Conservation (phyloP, 2,113 vertebrate genomes). For the Phyllostomus discolor region DNA sequence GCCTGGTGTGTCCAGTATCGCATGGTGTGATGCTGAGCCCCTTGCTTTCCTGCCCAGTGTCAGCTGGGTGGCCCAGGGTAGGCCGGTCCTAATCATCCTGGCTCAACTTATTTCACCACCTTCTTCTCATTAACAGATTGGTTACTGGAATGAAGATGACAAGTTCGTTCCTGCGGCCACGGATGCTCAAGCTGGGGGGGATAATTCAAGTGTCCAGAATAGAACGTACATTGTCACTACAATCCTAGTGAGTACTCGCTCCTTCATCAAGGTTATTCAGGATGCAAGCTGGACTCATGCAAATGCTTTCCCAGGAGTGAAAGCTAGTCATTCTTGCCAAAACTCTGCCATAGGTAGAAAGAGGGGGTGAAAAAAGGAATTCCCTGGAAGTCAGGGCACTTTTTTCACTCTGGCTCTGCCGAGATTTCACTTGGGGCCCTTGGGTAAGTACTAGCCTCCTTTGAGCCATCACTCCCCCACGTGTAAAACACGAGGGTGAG, state of each 20-base stretch:
- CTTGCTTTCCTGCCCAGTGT: background rate
- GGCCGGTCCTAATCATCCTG: background rate
- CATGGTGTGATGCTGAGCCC: background rate
- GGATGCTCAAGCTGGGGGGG: conserved; percentile 87
- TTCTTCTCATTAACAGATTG: conserved; percentile 85
- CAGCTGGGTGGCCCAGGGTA: background rate
- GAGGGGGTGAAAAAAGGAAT: background rate
- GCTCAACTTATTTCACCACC: background rate
- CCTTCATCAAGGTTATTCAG: background rate
- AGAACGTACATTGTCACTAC: conserved; percentile 98
- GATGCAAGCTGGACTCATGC: background rate
- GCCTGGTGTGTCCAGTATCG: background rate
- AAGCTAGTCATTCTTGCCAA: background rate
- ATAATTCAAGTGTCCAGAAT: conserved; percentile 92
- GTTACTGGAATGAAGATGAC: conserved; percentile 98
- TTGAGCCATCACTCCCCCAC: background rate
- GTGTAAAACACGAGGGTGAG: background rate
- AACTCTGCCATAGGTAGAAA: background rate
- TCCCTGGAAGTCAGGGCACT: background rate
- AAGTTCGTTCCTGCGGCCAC: conserved; percentile 91
- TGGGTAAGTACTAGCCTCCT: background rate
- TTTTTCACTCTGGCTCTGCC: background rate
- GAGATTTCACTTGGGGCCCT: background rate
- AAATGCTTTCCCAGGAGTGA: background rate
- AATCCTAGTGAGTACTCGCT: conserved; percentile 89